Evolutionary conservation across 2,888 invertebrate genomes (phyloP).

Genomic region (Mellilla xanthometata): DNA sequence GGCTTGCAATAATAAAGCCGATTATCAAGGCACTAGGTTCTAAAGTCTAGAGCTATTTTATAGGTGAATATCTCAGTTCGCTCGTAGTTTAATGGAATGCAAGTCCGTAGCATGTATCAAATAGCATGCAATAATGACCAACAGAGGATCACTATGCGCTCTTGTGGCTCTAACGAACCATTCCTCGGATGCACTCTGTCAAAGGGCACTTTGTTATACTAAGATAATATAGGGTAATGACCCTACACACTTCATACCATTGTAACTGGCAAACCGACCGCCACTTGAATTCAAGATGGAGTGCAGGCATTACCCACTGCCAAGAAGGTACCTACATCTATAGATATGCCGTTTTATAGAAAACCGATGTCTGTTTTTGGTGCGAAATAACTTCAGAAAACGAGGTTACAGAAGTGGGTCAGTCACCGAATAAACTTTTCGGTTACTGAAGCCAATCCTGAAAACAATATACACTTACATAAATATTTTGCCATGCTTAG

Average conservation of each 20-base stretch:
- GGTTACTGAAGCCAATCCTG: conserved; percentile 2
- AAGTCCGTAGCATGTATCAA: conserved; percentile 24
- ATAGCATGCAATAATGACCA: conserved; percentile 37
- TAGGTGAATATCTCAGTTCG: too few species aligned
- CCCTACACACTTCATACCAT: conserved; percentile 39
- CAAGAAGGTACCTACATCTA: too few species aligned
- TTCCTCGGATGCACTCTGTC: conserved; percentile 37
- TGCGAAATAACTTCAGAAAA: too few species aligned
- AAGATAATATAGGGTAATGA: conserved; percentile 50
- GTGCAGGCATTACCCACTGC: too few species aligned
- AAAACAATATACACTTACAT: conserved; percentile 2
- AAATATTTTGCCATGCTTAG: background rate
- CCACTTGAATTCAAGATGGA: too few species aligned
- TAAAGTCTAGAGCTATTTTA: too few species aligned
- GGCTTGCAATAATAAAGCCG: conserved; percentile 7
- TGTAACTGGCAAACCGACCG: conserved; percentile 33
- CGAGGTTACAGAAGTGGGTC: conserved; percentile 1
- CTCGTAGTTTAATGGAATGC: conserved; percentile 9
- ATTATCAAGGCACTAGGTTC: conserved; percentile 1
- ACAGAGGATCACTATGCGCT: conserved; percentile 40
- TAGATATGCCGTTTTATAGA: too few species aligned
- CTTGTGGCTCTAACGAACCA: conserved; percentile 41
- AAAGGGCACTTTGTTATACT: conserved; percentile 49
- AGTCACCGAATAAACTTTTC: conserved; percentile 3
- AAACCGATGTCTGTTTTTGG: too few species aligned